These are phyloP conservation scores for Apamea monoglypha DNA, from an alignment of 2,888 invertebrate species.

Conservation along the genomic window DNA sequence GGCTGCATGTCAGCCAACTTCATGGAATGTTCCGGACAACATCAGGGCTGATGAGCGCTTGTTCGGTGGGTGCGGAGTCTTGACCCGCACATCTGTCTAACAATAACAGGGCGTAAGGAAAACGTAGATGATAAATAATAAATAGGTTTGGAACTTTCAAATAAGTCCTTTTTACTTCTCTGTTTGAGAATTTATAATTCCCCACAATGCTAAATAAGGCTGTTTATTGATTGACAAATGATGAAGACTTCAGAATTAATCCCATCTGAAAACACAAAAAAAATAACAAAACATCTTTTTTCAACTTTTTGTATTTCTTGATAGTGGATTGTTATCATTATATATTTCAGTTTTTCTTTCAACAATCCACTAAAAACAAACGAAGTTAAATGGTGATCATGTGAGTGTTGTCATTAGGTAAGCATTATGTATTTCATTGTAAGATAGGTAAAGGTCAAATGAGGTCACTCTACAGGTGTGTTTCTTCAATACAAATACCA, in stretches of 20 bases:
- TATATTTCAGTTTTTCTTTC: neutral
- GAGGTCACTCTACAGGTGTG: constrained; percentile 39
- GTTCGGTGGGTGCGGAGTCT: constrained; percentile 60
- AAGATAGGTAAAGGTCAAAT: constrained; percentile 23
- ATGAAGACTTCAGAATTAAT: neutral
- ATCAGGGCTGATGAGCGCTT: constrained; percentile 78
- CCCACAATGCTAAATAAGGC: neutral
- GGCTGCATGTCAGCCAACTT: constrained; percentile 87
- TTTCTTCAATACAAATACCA: neutral
- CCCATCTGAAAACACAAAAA: neutral
- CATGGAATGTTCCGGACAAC: constrained; percentile 75
- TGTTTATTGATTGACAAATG: neutral
- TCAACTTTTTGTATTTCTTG: neutral
- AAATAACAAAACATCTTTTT: too few relatives aligned
- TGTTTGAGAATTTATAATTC: neutral
- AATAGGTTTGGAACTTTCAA: too few relatives aligned
- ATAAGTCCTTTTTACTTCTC: too few relatives aligned
- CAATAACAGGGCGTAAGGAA: constrained; percentile 17
- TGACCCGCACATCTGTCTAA: constrained; percentile 76
- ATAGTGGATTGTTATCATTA: neutral
- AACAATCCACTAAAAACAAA: constrained; percentile 1
- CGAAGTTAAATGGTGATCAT: neutral
- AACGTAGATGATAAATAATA: neutral
- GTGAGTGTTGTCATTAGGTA: neutral
- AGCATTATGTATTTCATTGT: neutral